Conservation (phyloP, 2,888 invertebrate genomes). For the Pyrochroa serraticornis region DNA sequence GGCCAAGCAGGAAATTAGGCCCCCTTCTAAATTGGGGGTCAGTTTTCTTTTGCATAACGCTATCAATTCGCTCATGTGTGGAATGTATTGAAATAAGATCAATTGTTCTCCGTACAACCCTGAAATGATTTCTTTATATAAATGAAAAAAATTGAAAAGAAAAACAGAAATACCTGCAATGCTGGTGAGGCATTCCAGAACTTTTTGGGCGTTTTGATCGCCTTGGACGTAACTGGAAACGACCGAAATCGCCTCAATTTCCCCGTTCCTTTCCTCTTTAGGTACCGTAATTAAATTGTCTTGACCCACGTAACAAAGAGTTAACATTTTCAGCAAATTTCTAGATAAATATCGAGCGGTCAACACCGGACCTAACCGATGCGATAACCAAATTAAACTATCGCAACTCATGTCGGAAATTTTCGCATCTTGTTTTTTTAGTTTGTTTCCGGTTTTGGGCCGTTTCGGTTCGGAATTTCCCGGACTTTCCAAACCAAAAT, state of each 20-base stretch:
- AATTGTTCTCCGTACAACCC: slow-evolving; percentile 88
- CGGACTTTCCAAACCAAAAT: slow-evolving; percentile 10
- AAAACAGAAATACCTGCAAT: slow-evolving; percentile 72
- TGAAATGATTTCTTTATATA: slow-evolving; percentile 49
- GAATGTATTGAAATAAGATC: slow-evolving; percentile 86
- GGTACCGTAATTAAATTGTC: slow-evolving; percentile 69
- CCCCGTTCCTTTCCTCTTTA: slow-evolving; percentile 42
- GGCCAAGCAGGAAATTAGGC: slow-evolving; percentile 82
- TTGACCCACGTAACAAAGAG: slow-evolving; percentile 88
- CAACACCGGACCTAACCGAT: slow-evolving; percentile 91
- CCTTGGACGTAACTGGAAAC: slow-evolving; percentile 72
- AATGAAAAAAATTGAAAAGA: background rate
- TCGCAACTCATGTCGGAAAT: slow-evolving; percentile 88
- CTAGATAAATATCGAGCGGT: slow-evolving; percentile 89
- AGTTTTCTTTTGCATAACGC: slow-evolving; percentile 80
- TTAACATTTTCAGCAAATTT: slow-evolving; percentile 91
- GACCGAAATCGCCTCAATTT: slow-evolving; percentile 67
- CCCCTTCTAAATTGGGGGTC: slow-evolving; percentile 85
- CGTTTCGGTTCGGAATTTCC: slow-evolving; percentile 24
- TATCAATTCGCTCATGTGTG: slow-evolving; percentile 86
- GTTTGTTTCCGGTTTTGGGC: slow-evolving; percentile 11
- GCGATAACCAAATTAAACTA: slow-evolving; percentile 89
- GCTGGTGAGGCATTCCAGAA: slow-evolving; percentile 88
- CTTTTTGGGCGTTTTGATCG: slow-evolving; percentile 82
- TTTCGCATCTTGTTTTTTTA: slow-evolving; percentile 56